Evolutionary conservation across 2,113 vertebrate species (phyloP).

Genomic region (Laticauda laticaudata): DNA sequence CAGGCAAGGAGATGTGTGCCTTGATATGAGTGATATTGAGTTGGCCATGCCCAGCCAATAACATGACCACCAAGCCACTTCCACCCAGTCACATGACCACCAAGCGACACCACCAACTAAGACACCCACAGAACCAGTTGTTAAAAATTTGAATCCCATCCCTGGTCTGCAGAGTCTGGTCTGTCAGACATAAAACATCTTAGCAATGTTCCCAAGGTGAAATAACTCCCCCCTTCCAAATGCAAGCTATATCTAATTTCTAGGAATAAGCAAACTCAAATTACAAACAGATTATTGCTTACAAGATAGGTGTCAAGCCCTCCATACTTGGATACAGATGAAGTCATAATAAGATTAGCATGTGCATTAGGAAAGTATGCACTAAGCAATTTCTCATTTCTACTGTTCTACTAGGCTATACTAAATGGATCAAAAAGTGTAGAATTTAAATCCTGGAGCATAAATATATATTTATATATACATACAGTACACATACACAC

Average conservation of each 20-base stretch:
- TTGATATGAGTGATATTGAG: too few species aligned
- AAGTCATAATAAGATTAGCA: not conserved
- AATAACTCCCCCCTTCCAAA: not conserved
- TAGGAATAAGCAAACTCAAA: not conserved
- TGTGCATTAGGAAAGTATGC: not conserved
- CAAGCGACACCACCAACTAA: too few species aligned
- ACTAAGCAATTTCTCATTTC: not conserved
- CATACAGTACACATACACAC: too few species aligned
- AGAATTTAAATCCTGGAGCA: not conserved
- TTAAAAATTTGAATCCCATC: too few species aligned
- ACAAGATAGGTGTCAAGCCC: not conserved
- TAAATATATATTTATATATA: not conserved
- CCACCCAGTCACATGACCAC: too few species aligned
- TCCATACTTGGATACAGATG: not conserved
- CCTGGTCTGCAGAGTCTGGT: not conserved
- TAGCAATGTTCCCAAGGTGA: not conserved
- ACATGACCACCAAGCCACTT: too few species aligned
- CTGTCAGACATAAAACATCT: not conserved
- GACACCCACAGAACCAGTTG: too few species aligned
- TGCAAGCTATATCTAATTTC: not conserved
- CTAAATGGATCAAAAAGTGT: not conserved
- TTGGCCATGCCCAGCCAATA: too few species aligned
- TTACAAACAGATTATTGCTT: not conserved
- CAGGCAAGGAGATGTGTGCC: too few species aligned
- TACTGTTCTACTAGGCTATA: not conserved